Percentiles rank a stretch among this genome's conserved stretches.
Conservation (phyloP, 2,797 vertebrate species). For the Chanos chanos region DNA sequence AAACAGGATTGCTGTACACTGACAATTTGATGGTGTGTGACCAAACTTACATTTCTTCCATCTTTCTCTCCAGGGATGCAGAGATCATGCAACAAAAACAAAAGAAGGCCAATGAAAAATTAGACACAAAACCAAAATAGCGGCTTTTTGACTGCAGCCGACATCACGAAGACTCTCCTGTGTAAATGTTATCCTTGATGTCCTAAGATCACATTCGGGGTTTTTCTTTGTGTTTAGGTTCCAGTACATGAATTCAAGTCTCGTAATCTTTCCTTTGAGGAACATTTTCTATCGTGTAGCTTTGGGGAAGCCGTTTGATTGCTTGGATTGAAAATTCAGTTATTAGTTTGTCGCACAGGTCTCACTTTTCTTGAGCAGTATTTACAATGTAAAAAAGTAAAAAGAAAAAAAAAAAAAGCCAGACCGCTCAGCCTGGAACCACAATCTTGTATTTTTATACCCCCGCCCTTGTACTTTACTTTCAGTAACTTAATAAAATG, state of each 20-base stretch:
- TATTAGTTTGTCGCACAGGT: slow-evolving; percentile 26
- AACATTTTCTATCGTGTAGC: slow-evolving; percentile 44
- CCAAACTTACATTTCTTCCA: slow-evolving; percentile 22
- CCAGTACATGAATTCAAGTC: slow-evolving; percentile 24
- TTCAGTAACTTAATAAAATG: slow-evolving; percentile 40
- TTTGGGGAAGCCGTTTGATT: slow-evolving; percentile 49
- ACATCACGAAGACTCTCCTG: neutral
- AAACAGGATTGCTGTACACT: neutral
- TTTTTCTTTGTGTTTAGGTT: slow-evolving; percentile 17
- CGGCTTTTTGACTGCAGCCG: neutral
- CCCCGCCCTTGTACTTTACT: slow-evolving; percentile 3
- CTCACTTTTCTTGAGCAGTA: slow-evolving; percentile 33
- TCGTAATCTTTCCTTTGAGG: slow-evolving; percentile 22
- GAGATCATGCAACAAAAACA: slow-evolving; percentile 85
- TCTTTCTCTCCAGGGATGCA: slow-evolving; percentile 72
- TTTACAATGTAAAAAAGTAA: slow-evolving; percentile 44
- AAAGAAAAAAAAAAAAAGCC: slow-evolving; percentile 36
- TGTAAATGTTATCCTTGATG: neutral
- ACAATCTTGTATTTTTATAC: slow-evolving; percentile 46
- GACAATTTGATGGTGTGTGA: neutral
- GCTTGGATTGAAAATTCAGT: slow-evolving; percentile 5
- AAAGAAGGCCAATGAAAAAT: slow-evolving; percentile 73
- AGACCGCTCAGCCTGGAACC: slow-evolving; percentile 24
- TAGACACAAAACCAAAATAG: slow-evolving; percentile 62
- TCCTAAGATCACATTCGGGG: neutral